Evolutionary conservation across 2,888 invertebrate genomes (phyloP).

Genomic region (Slavum lentiscoides): DNA sequence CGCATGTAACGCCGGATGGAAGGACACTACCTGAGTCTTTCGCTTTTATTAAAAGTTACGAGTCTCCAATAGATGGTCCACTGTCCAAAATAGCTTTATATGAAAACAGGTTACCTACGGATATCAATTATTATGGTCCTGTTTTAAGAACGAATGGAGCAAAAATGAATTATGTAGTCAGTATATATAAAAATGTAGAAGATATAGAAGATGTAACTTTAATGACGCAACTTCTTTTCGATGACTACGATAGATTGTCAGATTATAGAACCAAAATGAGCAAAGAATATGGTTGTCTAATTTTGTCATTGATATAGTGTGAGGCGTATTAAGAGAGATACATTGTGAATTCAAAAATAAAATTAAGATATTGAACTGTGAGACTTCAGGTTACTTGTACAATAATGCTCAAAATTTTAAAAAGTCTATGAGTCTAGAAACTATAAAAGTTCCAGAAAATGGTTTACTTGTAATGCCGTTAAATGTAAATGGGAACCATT

Average conservation of each 20-base stretch:
- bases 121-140: no score
- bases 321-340: background rate
- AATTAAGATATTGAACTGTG: background rate
- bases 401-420: background rate
- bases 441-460: background rate
- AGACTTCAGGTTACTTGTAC: background rate
- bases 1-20: no score
- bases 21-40: no score
- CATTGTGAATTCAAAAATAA: background rate
- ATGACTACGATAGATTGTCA: background rate
- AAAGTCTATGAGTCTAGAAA: background rate
- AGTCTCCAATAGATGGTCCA: no score
- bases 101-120: no score
- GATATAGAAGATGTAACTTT: no score
- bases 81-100: no score
- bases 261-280: background rate
- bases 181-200: no score
- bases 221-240: no score
- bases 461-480: background rate
- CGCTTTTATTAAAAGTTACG: no score
- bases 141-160: no score
- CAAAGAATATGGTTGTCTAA: background rate
- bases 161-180: no score
- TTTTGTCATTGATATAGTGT: background rate
- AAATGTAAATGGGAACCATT: background rate